Conservation (phyloP, 2,797 vertebrate species). For the Oryzias sinensis region DNA sequence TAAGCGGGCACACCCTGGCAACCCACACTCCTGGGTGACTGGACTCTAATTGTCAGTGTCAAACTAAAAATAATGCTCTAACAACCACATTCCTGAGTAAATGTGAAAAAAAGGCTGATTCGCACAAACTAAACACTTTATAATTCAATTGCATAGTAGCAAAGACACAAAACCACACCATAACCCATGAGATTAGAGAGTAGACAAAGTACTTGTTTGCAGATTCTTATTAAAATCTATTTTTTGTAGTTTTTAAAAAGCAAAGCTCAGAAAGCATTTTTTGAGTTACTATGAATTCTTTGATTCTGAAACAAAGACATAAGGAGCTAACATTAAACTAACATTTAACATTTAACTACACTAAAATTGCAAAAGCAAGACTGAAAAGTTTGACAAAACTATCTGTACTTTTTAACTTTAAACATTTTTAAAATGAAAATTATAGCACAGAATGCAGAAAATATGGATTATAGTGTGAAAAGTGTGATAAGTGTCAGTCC, state of each 20-base stretch:
- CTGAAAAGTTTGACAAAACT: too few species aligned
- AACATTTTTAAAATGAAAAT: not conserved
- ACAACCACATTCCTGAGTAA: constrained; percentile 47
- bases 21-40: constrained; percentile 72
- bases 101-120: constrained; percentile 37
- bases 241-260: too few species aligned
- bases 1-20: constrained; percentile 74
- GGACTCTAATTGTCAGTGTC: constrained; percentile 68
- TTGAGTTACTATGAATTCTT: too few species aligned
- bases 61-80: constrained; percentile 67
- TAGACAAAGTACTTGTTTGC: too few species aligned
- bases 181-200: not conserved
- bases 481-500: too few species aligned
- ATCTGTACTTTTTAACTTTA: too few species aligned
- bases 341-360: too few species aligned
- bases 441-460: not conserved
- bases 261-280: too few species aligned
- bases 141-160: constrained; percentile 18
- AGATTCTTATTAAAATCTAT: too few species aligned
- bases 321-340: too few species aligned
- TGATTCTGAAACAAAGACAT: too few species aligned
- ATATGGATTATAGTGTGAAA: not conserved
- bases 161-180: constrained; percentile 2
- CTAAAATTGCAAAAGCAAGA: too few species aligned
- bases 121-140: constrained; percentile 18